Evolutionary conservation across 2,888 invertebrate species (phyloP).

Genomic region (Torymus texanus): DNA sequence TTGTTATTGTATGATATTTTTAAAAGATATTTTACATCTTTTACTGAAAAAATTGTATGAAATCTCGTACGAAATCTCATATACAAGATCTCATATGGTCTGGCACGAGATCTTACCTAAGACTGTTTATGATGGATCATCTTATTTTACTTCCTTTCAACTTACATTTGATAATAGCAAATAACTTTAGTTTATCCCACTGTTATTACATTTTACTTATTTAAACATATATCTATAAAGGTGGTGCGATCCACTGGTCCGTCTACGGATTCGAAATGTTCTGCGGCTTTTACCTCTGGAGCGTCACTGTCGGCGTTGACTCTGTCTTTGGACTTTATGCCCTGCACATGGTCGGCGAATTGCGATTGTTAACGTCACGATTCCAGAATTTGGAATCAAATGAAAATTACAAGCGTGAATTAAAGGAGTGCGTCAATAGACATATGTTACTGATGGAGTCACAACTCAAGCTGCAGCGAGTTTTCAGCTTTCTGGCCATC

Average conservation of each 20-base stretch:
- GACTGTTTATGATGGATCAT: no score
- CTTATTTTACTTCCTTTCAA: no score
- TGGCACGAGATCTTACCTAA: no score
- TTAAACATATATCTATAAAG: neutral
- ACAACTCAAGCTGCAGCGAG: constrained; percentile 56
- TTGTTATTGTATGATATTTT: no score
- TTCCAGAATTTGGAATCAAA: constrained; percentile 47
- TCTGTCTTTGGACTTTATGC: constrained; percentile 62
- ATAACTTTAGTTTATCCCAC: no score
- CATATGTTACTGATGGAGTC: constrained; percentile 57
- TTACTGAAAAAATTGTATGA: no score
- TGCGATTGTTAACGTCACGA: constrained; percentile 58
- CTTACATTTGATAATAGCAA: no score
- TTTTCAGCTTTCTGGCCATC: constrained; percentile 63
- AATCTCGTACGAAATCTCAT: no score
- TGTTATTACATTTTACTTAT: neutral
- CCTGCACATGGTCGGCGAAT: constrained; percentile 62
- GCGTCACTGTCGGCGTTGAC: constrained; percentile 58
- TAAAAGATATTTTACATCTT: no score
- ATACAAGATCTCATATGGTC: no score
- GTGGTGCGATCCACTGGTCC: constrained; percentile 45
- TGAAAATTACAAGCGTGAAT: constrained; percentile 42
- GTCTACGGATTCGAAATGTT: constrained; percentile 44
- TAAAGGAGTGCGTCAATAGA: constrained; percentile 55
- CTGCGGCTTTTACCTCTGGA: constrained; percentile 29